These are phyloP conservation scores for Pemphigus obesinymphae DNA, from an alignment of 1,140 invertebrate genomes.

Conservation along the genomic window DNA sequence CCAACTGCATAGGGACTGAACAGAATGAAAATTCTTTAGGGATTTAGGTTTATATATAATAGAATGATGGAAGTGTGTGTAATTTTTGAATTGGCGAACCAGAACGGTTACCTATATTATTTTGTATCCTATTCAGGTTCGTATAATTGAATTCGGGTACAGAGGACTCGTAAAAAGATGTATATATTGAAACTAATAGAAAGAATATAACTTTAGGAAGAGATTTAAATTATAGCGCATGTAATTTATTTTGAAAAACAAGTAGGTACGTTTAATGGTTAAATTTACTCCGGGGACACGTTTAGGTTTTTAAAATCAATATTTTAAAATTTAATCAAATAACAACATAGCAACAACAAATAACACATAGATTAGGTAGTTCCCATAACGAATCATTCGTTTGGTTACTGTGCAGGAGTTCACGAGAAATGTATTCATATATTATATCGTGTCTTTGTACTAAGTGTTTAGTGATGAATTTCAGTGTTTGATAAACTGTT, in stretches of 20 bases:
- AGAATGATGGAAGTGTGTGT: neutral
- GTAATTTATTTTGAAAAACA: neutral
- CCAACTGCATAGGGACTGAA: neutral
- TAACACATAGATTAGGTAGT: too few species aligned
- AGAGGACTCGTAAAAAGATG: too few species aligned
- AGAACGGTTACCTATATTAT: neutral
- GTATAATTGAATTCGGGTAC: neutral
- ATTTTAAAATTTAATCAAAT: neutral
- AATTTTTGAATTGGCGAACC: neutral
- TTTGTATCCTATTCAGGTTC: neutral
- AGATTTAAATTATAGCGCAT: too few species aligned
- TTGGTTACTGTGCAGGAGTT: neutral
- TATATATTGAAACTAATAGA: neutral
- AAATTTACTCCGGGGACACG: neutral
- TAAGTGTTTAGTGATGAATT: neutral
- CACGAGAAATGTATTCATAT: neutral
- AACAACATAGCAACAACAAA: too few species aligned
- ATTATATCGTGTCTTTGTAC: neutral
- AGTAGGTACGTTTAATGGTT: neutral
- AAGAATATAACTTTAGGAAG: too few species aligned
- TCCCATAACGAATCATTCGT: neutral
- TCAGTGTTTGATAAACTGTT: neutral
- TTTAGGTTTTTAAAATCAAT: neutral
- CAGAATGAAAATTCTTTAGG: neutral
- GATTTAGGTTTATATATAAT: neutral